Evolutionary conservation across 2,888 invertebrate genomes (phyloP), one percentile per base, ranked within the genome.

Genomic region (Gandaritis pyraliata): DNA sequence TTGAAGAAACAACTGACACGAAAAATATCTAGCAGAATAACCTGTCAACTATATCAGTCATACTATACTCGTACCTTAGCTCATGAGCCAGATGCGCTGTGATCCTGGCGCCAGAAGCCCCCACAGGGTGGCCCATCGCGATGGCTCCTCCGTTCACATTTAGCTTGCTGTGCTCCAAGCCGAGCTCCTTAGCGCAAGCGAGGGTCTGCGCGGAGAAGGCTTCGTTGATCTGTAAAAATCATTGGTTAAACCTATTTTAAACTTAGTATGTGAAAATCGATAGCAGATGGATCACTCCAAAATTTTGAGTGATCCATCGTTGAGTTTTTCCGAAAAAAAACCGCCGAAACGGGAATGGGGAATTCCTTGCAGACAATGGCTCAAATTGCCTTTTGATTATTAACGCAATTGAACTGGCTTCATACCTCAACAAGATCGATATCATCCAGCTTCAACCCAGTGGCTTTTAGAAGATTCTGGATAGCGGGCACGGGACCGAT

Each of bases 401-500:
- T 23, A 23, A 23, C 23, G 3, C 23, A 1, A 23, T 3, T 23
- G 2, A 13, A 48, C 13, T 4, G 8, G 30, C 13, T 13, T 39
- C 61, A 64, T 67, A 97, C 97, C 93, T 98, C 98, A 80, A 99
- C 90, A 59, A 99, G 90, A 83, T 98, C 99, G 69, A 99, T 95
- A 75, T 99, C 97, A 64, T 96, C 93, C 38, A 99, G 83, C 57
- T 94, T 94, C 74, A 96, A 93, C 52, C 96, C 96, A 5, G 96
- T 93, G 23, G 94, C 93, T 77, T 95, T 95, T 8, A 98, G 93
- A 33, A 98, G 93, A 77, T 95, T 96, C 74, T 94, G 94, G 56
- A 99, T 98, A n/a, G 99, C 98, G 0, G 98, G 96, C 7, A 97
- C 98, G 1, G 99, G 99, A 0, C 98, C 98, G 77, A 98, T 97